Base-by-base conservation (phyloP, 2,888 invertebrate genomes). In the Microplitis manilae region DNA sequence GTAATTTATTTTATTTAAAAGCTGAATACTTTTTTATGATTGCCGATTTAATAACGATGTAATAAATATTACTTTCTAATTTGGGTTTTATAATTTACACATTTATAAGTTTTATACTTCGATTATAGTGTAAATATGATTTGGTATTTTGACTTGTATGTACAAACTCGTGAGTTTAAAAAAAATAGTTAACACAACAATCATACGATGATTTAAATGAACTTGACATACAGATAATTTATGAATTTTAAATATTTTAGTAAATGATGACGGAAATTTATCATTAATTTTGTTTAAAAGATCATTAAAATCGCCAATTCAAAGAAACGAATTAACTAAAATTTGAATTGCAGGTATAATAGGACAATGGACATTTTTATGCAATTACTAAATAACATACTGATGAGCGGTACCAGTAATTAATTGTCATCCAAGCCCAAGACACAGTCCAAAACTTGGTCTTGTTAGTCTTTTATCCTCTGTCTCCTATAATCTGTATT, bases 131-230 rank as follows among this genome's bases (percentile, higher is more conserved):
- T 50, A 50, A 50, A 50, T 50, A 50, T 50, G 13, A 13, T 50
- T 50, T 50, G 50, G n/a, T 67, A 67, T 39, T 13, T 39, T 67
- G 67, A 67, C 67, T 67, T 6, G 67, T 67, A 67, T 67, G 67
- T 67, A 67, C 67, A 67, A 67, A 67, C 67, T 67, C 67, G 67
- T 39, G 38, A 67, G 67, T 30, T 30, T 0, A 64, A 20, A n/a
- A 64, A n/a, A 20, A 62, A 62, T 13, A 17, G 62, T 20, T 62
- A 62, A 62, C 17, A 62, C 50, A 17, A 62, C 17, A 62, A 6
- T 62, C 15, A 8, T 5, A 13, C 13, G 4, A 50, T 50, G 13
- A 50, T 50, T 50, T 50, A 50, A 50, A 13, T 50, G 2, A 5
- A 13, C 2, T 50, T 50, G 13, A 50, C 50, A 50, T 50, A 50